Percentiles rank a stretch among this genome's conserved stretches.
Evolutionary conservation across 1,140 invertebrate genomes (phyloP).

Genomic region (Papilio dardanus): DNA sequence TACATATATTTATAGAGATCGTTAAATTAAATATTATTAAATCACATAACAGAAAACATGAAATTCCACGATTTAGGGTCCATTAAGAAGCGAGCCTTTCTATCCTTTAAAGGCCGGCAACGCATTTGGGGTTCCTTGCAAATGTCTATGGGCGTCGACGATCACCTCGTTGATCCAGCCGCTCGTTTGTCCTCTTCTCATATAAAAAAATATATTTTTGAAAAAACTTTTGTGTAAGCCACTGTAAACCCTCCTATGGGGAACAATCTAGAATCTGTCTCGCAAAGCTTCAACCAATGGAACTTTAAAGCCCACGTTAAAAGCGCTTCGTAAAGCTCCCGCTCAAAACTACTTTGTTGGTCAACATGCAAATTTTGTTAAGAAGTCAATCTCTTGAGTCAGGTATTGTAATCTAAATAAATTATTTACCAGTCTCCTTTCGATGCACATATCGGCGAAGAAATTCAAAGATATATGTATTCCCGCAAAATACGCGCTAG

Average conservation of each 20-base stretch:
- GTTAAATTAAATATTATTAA: no score
- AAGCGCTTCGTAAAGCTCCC: neutral
- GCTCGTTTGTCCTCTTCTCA: no score
- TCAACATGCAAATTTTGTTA: constrained; percentile 38
- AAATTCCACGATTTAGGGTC: no score
- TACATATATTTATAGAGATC: neutral
- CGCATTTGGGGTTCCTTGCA: no score
- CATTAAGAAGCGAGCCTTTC: no score
- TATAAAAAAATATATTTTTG: neutral
- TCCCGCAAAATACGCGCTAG: no score
- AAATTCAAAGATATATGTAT: no score
- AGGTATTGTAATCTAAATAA: constrained; percentile 35
- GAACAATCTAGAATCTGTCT: neutral
- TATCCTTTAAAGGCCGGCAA: no score
- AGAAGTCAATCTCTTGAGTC: constrained; percentile 31
- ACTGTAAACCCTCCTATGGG: neutral
- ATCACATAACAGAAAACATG: no score
- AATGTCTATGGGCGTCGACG: no score
- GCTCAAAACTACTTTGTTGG: neutral
- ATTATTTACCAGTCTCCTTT: constrained; percentile 27
- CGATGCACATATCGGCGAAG: no score
- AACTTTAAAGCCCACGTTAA: constrained; percentile 17
- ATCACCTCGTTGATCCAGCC: no score
- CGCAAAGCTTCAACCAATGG: neutral
- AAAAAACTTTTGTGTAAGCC: neutral